phyloP scores from a whole-genome alignment of 2,113 vertebrate species.

The Merops nubicus region DNA sequence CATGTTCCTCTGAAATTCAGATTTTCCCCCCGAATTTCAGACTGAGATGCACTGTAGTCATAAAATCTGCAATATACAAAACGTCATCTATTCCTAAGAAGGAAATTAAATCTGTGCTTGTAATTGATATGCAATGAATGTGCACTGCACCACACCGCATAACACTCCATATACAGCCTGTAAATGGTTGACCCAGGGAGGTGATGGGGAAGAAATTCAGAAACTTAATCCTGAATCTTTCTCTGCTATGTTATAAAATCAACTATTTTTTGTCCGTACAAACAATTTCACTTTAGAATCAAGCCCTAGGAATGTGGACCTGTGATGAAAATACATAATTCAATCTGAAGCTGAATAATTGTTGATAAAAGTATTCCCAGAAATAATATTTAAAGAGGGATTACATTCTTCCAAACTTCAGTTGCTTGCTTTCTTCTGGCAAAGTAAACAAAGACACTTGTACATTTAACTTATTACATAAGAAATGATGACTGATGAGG shows the following conservation, averaged over 20 bases:
- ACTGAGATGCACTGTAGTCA: not conserved
- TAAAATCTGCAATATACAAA: not conserved
- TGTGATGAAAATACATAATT: constrained; percentile 66
- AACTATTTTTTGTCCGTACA: constrained; percentile 48
- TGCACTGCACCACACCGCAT: not conserved
- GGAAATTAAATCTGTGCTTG: not conserved
- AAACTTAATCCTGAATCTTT: constrained; percentile 52
- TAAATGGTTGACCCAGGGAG: not conserved
- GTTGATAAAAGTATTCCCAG: constrained; percentile 74
- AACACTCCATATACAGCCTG: not conserved
- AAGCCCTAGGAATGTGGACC: constrained; percentile 56
- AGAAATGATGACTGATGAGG: constrained; percentile 39
- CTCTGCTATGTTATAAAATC: constrained; percentile 31
- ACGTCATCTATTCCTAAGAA: not conserved
- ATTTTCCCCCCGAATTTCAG: not conserved
- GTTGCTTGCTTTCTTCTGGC: constrained; percentile 67
- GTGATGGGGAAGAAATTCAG: constrained; percentile 23
- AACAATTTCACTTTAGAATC: constrained; percentile 62
- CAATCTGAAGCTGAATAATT: constrained; percentile 66
- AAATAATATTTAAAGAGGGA: constrained; percentile 79
- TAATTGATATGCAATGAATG: not conserved
- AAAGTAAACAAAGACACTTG: constrained; percentile 61
- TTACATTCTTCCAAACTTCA: constrained; percentile 60
- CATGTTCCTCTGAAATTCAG: not conserved
- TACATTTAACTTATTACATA: constrained; percentile 7